These are phyloP conservation scores for Xerus inauris DNA, from an alignment of 2,113 vertebrate species.

Conservation along the genomic window DNA sequence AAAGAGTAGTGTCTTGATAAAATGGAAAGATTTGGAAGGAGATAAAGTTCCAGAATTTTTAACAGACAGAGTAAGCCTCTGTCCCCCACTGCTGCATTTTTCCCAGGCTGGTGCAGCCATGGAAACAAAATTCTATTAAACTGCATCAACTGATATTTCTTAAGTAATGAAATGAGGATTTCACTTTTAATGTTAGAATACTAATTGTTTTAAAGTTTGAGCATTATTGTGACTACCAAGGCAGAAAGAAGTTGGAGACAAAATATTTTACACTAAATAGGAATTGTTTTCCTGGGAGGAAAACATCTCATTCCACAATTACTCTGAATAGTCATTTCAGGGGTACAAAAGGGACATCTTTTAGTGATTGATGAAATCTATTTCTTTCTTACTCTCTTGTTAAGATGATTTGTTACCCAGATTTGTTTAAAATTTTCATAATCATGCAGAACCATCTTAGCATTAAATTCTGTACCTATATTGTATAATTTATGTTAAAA, in stretches of 20 bases:
- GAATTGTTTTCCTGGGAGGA: neutral
- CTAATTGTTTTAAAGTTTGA: neutral
- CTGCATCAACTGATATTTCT: neutral
- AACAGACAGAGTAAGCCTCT: neutral
- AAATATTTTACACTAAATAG: neutral
- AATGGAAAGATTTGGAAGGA: neutral
- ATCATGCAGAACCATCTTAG: neutral
- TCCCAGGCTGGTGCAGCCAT: neutral
- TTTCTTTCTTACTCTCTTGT: neutral
- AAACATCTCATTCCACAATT: neutral
- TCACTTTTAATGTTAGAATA: neutral
- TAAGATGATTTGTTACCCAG: neutral
- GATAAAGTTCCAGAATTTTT: neutral
- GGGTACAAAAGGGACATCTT: neutral
- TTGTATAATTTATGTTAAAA: neutral
- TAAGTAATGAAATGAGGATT: neutral
- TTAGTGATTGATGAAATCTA: neutral
- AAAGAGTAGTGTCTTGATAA: neutral
- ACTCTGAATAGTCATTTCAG: neutral
- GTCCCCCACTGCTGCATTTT: neutral
- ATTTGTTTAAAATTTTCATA: constrained; percentile 56
- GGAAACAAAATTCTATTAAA: neutral
- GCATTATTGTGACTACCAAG: neutral
- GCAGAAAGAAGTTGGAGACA: neutral
- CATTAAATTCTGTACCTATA: neutral